Percentiles rank a stretch among this genome's conserved stretches.
Evolutionary conservation across 2,888 invertebrate species (phyloP).

Genomic region (Helobdella robusta): DNA sequence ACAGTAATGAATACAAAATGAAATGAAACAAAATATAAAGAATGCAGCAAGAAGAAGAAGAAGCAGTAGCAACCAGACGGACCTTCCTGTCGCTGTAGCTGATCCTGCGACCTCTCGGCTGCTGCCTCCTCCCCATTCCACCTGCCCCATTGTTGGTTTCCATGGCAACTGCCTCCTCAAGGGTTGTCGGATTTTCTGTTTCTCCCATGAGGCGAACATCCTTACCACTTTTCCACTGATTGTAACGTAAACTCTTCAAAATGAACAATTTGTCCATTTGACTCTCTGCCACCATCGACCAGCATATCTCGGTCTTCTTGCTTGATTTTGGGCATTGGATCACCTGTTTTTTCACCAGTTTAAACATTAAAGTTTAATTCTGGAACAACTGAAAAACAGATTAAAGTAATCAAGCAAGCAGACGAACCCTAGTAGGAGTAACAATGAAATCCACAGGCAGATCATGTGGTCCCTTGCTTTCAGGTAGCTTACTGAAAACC

Average conservation of each 20-base stretch:
- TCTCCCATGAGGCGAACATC: constrained; percentile 5
- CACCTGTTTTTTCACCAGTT: too few species aligned
- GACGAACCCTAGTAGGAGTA: constrained; percentile 17
- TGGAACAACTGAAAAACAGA: background rate
- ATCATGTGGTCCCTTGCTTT: background rate
- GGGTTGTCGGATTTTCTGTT: background rate
- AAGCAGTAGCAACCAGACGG: background rate
- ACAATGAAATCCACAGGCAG: constrained; percentile 19
- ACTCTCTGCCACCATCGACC: constrained; percentile 6
- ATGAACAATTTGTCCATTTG: constrained; percentile 1
- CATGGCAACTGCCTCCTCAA: constrained; percentile 7
- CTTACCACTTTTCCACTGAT: constrained; percentile 16
- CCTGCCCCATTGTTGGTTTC: background rate
- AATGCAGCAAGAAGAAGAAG: background rate
- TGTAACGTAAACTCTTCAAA: constrained; percentile 14
- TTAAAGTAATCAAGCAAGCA: background rate
- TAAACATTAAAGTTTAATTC: background rate
- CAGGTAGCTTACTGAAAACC: constrained; percentile 5
- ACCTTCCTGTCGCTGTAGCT: background rate
- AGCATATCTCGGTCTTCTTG: background rate
- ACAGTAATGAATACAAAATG: too few species aligned
- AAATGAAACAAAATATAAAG: too few species aligned
- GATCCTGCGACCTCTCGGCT: too few species aligned
- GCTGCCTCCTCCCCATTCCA: background rate
- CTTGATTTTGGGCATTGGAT: constrained; percentile 11